Evolutionary conservation across 2,113 vertebrate genomes (phyloP), one percentile per base, ranked within the genome.

Genomic region (Megaptera novaeangliae): DNA sequence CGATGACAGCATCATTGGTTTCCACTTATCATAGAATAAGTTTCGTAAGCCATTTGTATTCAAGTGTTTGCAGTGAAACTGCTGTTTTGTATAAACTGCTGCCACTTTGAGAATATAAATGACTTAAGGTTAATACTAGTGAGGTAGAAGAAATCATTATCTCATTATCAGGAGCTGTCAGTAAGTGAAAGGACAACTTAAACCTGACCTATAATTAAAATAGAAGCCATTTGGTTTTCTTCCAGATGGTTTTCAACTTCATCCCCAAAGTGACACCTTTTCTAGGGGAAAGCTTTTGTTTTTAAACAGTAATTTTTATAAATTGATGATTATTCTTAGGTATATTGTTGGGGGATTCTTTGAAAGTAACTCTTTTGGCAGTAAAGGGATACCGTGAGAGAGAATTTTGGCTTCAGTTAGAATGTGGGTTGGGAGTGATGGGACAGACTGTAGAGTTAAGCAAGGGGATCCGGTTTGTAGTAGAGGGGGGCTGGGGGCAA

Each of bases 131-230:
- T 95, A 96, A 80, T 94, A 97, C 46, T 88, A 91, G 75, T 15
- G 82, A 91, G 87, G 61, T 95, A 86, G n/a, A 78, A 88, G 83
- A 98, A 98, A 92, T 96, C 59, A 44, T 98, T 97, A 90, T 77
- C 69, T 95, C 91, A 85, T 96, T 97, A 88, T 97, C 80, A 90
- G 97, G 88, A 89, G 87, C 85, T 90, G 94, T 94, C n/a, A 88
- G 72, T 46, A 21, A 64, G 66, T 93, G 95, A 92, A 3, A 12
- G 92, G 52, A 92, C 36, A 61, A 44, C 63, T 94, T 92, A 86
- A 96, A 90, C 82, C 77, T 96, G 71, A 95, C 78, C 80, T 94
- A 2, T 52, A 91, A 75, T 94, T 95, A 90, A 95, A 94, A 72
- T 91, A 94, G 63, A 96, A 95, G n/a, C 95, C 82, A 74, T 86